Percentiles rank a stretch among this genome's conserved stretches.
Evolutionary conservation across 2,113 vertebrate species (phyloP).

Genomic region (Cyphotilapia sp.): DNA sequence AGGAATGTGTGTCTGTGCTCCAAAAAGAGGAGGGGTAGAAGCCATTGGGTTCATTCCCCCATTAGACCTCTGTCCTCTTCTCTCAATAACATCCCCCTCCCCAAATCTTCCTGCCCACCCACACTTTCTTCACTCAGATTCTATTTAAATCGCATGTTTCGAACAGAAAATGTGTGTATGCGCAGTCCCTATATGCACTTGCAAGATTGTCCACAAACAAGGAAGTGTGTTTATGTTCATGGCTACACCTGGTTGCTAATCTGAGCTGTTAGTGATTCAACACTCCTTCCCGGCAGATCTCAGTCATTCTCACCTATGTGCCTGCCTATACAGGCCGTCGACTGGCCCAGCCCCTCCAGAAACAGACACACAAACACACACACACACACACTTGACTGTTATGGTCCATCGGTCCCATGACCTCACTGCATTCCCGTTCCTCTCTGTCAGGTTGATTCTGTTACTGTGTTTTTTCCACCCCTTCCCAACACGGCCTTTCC

Average conservation of each 20-base stretch:
- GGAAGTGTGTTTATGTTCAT: neutral
- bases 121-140: slow-evolving; percentile 10
- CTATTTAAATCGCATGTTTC: slow-evolving; percentile 22
- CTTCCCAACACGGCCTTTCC: slow-evolving; percentile 2
- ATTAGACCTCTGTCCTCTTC: slow-evolving; percentile 38
- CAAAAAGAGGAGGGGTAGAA: slow-evolving; percentile 31
- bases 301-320: slow-evolving; percentile 59
- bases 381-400: slow-evolving; percentile 30
- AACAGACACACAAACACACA: slow-evolving; percentile 11
- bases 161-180: neutral
- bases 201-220: neutral
- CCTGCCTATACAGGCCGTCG: slow-evolving; percentile 48
- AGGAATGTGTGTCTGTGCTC: neutral
- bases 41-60: slow-evolving; percentile 53
- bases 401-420: slow-evolving; percentile 57
- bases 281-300: slow-evolving; percentile 44
- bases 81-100: slow-evolving; percentile 5
- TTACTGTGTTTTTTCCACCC: slow-evolving; percentile 63
- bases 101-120: slow-evolving; percentile 30
- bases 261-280: slow-evolving; percentile 44
- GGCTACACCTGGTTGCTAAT: slow-evolving; percentile 22
- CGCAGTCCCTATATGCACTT: neutral
- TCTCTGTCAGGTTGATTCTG: slow-evolving; percentile 67
- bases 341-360: slow-evolving; percentile 21
- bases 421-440: slow-evolving; percentile 62